These are phyloP conservation scores for Dascyllus trimaculatus DNA, from an alignment of 2,113 vertebrate species.

Conservation along the genomic window DNA sequence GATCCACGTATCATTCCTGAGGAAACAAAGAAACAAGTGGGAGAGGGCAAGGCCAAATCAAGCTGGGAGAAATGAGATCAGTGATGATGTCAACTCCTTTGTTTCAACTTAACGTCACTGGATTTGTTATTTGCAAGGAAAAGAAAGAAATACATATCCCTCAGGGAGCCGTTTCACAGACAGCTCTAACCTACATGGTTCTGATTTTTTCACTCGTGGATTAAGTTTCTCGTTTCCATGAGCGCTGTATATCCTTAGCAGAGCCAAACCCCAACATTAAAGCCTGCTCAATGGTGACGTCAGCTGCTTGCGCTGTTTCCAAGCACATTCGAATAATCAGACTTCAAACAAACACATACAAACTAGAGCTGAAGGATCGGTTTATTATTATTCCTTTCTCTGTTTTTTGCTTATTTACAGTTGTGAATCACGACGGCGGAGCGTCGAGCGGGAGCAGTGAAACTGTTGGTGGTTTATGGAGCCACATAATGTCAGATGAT, in stretches of 20 bases:
- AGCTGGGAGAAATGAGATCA: constrained; percentile 70
- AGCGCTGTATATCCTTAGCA: constrained; percentile 49
- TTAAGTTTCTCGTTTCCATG: constrained; percentile 74
- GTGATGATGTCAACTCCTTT: constrained; percentile 69
- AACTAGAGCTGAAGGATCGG: constrained; percentile 14
- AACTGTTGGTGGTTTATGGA: constrained; percentile 55
- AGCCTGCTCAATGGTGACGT: constrained; percentile 60
- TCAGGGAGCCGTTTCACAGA: constrained; percentile 45
- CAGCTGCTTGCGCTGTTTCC: constrained; percentile 56
- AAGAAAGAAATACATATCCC: constrained; percentile 41
- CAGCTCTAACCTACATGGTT: constrained; percentile 38
- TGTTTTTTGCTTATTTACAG: constrained; percentile 32
- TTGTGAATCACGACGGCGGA: constrained; percentile 12
- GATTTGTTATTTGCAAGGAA: constrained; percentile 62
- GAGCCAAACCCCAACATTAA: constrained; percentile 70
- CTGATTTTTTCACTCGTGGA: constrained; percentile 54
- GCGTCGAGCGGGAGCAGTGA: constrained; percentile 41
- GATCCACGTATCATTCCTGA: constrained; percentile 63
- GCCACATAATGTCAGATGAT: constrained; percentile 64
- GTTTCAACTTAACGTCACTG: constrained; percentile 47
- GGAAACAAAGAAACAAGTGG: constrained; percentile 42
- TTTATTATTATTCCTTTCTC: constrained; percentile 12
- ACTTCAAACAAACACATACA: constrained; percentile 43
- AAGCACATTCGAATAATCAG: constrained; percentile 38
- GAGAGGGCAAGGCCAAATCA: constrained; percentile 62